Evolutionary conservation across 2,113 vertebrate genomes (phyloP).

Genomic region (Pluvianellus socialis): DNA sequence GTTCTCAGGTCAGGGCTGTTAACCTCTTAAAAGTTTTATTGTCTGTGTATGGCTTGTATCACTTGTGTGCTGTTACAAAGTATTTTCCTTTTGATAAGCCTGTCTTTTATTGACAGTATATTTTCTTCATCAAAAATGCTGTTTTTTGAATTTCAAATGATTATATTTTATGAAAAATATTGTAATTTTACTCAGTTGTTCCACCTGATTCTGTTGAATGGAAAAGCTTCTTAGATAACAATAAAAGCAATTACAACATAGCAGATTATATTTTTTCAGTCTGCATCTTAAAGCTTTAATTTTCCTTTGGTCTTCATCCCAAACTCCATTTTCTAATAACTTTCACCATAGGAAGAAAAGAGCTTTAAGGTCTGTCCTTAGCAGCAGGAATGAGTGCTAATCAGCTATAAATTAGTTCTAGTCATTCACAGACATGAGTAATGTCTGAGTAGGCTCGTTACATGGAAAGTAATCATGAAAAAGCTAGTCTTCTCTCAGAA

Average conservation of each 20-base stretch:
- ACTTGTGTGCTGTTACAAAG: background rate
- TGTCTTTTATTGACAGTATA: background rate
- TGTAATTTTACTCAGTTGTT: constrained; percentile 16
- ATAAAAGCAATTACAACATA: constrained; percentile 46
- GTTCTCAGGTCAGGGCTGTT: background rate
- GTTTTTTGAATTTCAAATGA: background rate
- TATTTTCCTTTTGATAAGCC: background rate
- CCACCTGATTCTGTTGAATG: constrained; percentile 10
- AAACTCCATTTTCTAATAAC: constrained; percentile 38
- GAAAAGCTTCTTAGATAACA: constrained; percentile 29
- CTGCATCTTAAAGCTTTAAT: constrained; percentile 38
- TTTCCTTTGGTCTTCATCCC: constrained; percentile 15
- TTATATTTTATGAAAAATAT: constrained; percentile 32
- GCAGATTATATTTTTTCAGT: constrained; percentile 17
- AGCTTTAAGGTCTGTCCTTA: background rate
- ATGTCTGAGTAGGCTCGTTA: background rate
- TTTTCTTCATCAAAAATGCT: background rate
- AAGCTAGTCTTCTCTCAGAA: background rate
- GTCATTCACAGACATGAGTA: constrained; percentile 5
- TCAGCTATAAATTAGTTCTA: constrained; percentile 35
- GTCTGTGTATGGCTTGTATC: background rate
- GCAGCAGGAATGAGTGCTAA: background rate
- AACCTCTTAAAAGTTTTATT: background rate
- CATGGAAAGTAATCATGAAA: constrained; percentile 2
- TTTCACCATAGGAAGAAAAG: constrained; percentile 21